phyloP scores from a whole-genome alignment of 2,888 invertebrate genomes.

The Phalera bucephala region DNA sequence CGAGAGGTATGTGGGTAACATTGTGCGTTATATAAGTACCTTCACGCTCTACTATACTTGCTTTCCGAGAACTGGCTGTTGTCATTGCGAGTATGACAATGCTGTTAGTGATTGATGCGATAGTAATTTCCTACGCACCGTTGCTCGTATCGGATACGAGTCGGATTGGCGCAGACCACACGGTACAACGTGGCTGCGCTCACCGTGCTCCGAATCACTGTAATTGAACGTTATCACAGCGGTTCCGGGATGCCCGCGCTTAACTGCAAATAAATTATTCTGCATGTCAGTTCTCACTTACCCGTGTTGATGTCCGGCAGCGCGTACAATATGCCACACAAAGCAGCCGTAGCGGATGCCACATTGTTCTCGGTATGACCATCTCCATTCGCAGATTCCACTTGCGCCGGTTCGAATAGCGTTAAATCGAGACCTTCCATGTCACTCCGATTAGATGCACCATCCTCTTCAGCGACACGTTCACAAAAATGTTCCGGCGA shows the following conservation, averaged over 20 bases:
- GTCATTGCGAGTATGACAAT: conserved; percentile 67
- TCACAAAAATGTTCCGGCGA: conserved; percentile 75
- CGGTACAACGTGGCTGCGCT: conserved; percentile 41
- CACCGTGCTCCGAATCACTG: conserved; percentile 58
- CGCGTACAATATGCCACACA: conserved; percentile 70
- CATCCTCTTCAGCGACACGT: conserved; percentile 64
- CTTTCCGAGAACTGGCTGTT: conserved; percentile 40
- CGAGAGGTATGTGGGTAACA: conserved; percentile 16
- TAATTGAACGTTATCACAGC: conserved; percentile 58
- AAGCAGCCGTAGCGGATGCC: conserved; percentile 45
- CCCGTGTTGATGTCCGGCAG: conserved; percentile 61
- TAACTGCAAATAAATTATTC: conserved; percentile 46
- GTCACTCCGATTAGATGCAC: conserved; percentile 78
- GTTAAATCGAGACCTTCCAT: conserved; percentile 87
- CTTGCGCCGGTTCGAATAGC: conserved; percentile 84
- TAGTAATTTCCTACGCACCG: conserved; percentile 72
- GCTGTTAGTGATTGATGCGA: conserved; percentile 71
- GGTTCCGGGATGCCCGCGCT: conserved; percentile 47
- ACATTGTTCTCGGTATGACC: conserved; percentile 37
- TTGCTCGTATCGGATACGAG: conserved; percentile 78
- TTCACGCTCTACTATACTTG: conserved; percentile 34
- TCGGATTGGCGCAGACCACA: conserved; percentile 57
- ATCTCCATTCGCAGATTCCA: conserved; percentile 49
- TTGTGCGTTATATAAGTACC: conserved; percentile 23
- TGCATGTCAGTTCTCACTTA: conserved; percentile 56